Base-by-base conservation (phyloP, 2,113 vertebrate species). In the Archilochus colubris region DNA sequence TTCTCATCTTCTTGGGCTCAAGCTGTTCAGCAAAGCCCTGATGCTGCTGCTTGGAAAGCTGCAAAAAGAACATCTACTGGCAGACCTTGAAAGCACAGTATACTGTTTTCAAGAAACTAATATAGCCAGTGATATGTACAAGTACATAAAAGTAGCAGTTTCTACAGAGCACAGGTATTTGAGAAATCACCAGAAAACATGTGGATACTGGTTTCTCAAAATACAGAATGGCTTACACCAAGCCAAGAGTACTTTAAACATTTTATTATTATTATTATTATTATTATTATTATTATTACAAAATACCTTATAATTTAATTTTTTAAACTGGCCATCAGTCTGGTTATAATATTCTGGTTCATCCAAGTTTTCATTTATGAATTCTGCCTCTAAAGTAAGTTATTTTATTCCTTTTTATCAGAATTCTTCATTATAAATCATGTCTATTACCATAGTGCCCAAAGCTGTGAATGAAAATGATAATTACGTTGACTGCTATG, bases 361-460 rank as follows among this genome's bases (percentile, higher is more conserved):
- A 87, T 73, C 22, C 40, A 76, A 44, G 57, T 78, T 72, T 93
- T 84, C 3, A 7, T 62, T 23, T 44, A 20, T 61, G 57, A 86
- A 72, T 72, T 23, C 8, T 68, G 17, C 7, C 21, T 64, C n/a
- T 51, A 82, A 89, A 76, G 66, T 93, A 89, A 68, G 5, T 5
- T 25, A 10, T 48, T 92, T 86, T 86, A 93, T 86, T 79, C 64
- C 40, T 70, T 93, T 93, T 78, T 81, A 84, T 78, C 88, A 84
- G 66, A 76, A 87, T 92, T 88, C 69, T 15, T 80, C 69, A 62
- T 84, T 68, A 72, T 91, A 93, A 82, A 92, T 94, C 77, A 87
- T 79, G 14, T 62, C 7, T 82, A 84, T 33, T 89, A 79, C 36
- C n/a, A 62, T 2, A 51, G 27, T 28, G 44, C 66, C 86, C 63